phyloP scores from a whole-genome alignment of 1,140 invertebrate genomes.

The Caenorhabditis briggsae region DNA sequence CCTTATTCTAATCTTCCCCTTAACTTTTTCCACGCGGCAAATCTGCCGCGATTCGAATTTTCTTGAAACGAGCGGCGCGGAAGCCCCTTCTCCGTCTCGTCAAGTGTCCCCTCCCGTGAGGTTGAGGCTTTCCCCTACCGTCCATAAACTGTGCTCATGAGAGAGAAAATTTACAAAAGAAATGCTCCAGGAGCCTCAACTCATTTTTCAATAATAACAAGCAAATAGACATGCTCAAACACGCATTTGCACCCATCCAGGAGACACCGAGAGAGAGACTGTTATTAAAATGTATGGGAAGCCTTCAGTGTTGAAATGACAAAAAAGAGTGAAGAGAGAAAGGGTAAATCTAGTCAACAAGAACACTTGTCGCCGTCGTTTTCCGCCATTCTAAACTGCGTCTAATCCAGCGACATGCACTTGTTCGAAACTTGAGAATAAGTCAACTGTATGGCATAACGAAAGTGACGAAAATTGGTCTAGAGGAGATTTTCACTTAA shows the following conservation, averaged over 20 bases:
- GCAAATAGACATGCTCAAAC: conserved; percentile 47
- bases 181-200: conserved; percentile 9
- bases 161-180: conserved; percentile 32
- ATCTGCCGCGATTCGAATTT: conserved; percentile 18
- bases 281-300: conserved; percentile 47
- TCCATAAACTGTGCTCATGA: conserved; percentile 46
- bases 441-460: conserved; percentile 11
- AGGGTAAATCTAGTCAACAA: conserved; percentile 50
- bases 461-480: conserved; percentile 1
- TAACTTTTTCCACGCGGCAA: background rate
- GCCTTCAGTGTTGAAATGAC: conserved; percentile 29
- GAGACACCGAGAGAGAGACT: background rate
- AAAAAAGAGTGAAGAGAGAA: background rate
- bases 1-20: no score
- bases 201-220: conserved; percentile 34
- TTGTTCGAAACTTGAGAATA: conserved; percentile 54
- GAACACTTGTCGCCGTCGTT: conserved; percentile 45
- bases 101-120: background rate
- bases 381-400: conserved; percentile 17
- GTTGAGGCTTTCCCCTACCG: background rate
- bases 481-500: conserved; percentile 24
- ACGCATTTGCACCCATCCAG: conserved; percentile 19
- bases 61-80: conserved; percentile 24
- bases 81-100: conserved; percentile 41
- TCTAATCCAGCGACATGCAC: conserved; percentile 27